These are phyloP conservation scores for Machimus rusticus DNA, from an alignment of 2,888 invertebrate genomes.

Conservation along the genomic window DNA sequence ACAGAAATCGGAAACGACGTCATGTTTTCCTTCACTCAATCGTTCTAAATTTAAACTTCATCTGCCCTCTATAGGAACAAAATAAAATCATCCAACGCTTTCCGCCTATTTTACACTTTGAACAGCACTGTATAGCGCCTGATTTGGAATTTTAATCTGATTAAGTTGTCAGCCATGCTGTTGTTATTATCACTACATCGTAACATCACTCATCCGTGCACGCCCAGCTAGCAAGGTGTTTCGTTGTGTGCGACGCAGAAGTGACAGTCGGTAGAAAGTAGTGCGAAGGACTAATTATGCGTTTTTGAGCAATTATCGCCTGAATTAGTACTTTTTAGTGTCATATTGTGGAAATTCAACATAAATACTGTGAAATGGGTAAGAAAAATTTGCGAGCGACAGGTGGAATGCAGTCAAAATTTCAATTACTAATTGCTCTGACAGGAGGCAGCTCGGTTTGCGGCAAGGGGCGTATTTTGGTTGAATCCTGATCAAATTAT, in stretches of 20 bases:
- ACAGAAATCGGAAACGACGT: not conserved
- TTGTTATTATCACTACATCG: not conserved
- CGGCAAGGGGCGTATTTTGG: not conserved
- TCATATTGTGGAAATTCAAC: not conserved
- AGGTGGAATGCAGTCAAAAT: not conserved
- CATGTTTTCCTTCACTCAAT: not conserved
- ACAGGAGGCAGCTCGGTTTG: not conserved
- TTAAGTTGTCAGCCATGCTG: not conserved
- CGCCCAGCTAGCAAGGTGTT: not conserved
- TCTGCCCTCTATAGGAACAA: not conserved
- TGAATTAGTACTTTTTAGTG: not conserved
- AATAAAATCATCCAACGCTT: not conserved
- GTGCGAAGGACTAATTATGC: not conserved
- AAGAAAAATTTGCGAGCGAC: not conserved
- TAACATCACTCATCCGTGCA: not conserved
- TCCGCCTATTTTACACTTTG: not conserved
- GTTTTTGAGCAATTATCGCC: conserved; percentile 2
- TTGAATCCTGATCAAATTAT: not conserved
- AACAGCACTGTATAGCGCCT: not conserved
- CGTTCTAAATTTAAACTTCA: not conserved
- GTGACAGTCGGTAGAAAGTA: conserved; percentile 6
- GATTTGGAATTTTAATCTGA: not conserved
- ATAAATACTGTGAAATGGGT: not conserved
- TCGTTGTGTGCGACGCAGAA: not conserved
- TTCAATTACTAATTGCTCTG: too few relatives aligned